Base-by-base conservation (phyloP, 2,113 vertebrate genomes). In the Atrichornis clamosus region DNA sequence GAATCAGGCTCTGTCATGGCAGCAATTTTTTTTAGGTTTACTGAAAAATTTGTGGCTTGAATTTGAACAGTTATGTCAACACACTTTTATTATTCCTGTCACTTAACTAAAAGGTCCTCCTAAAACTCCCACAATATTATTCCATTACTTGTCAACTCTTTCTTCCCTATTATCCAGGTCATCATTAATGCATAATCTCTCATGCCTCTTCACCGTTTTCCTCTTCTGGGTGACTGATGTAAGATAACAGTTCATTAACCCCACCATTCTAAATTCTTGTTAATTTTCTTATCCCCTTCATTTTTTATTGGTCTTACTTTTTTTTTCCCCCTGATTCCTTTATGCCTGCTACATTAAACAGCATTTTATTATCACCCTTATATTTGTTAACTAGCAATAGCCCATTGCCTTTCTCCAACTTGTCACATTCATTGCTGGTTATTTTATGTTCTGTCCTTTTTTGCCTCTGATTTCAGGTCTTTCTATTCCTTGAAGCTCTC, bases 1-100 rank as follows among this genome's bases (percentile, higher is more conserved):
- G 44, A 39, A 49, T 0, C 0, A 3, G 24, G 6, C 33, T 26
- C 9, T 56, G 22, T 55, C 46, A 30, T 0, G 1, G 41, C 44
- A 58, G 33, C 46, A 35, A 4, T 19, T 58, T 58, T 58, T 56
- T 67, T 65, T 39, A 35, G 41, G 32, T 85, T 79, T 62, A 53
- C 30, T 58, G 44, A 87, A 52, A 8, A 19, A 12, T 53, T 69
- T 13, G 42, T 74, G 47, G 35, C 27, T 77, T 12, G n/a, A 72
- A 62, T 79, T 69, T 81, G 28, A 84, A 30, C 8, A 22, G 2
- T 7, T 21, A 42, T 41, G 78, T 52, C 15, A 24, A 39, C 8
- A 42, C 5, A 5, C 5, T 49, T 82, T 28, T 22, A 33, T 67
- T 70, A 33, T 46, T 89, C 15, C 7, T 19, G 30, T 55, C 26